A percentile compares a stretch with the other conserved stretches of the same genome.
Evolutionary conservation across 2,888 invertebrate genomes (phyloP).

Genomic region (Polydrusus pterygomalis): DNA sequence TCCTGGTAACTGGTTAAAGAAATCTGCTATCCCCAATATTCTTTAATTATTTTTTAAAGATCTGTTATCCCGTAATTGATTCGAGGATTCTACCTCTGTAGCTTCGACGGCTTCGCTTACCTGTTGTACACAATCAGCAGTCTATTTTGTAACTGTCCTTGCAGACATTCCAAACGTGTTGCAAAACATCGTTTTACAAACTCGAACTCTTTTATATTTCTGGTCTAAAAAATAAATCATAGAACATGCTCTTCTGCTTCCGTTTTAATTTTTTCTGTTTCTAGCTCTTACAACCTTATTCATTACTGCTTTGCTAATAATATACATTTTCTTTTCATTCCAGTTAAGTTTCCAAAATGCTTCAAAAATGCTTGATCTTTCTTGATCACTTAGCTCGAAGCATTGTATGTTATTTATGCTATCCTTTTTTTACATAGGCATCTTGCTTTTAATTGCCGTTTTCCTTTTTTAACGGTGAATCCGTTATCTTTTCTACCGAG

Average conservation of each 20-base stretch:
- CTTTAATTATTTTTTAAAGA: too few relatives aligned
- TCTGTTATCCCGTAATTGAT: too few relatives aligned
- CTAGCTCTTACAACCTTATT: neutral
- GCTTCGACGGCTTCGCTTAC: too few relatives aligned
- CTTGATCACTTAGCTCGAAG: neutral
- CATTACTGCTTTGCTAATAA: neutral
- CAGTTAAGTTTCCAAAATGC: slow-evolving; percentile 6
- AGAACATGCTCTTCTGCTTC: neutral
- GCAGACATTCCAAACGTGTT: slow-evolving; percentile 40
- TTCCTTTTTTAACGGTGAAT: neutral
- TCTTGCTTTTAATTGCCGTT: neutral
- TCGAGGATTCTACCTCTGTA: too few relatives aligned
- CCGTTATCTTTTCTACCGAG: neutral
- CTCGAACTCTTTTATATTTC: slow-evolving; percentile 17
- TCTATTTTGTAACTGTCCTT: too few relatives aligned
- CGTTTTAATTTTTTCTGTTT: slow-evolving; percentile 6
- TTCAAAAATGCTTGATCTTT: slow-evolving; percentile 45
- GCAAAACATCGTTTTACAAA: slow-evolving; percentile 38
- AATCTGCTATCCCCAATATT: too few relatives aligned
- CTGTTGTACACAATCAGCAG: too few relatives aligned
- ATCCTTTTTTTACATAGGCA: neutral
- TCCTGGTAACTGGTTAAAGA: too few relatives aligned
- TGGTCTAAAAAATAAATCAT: slow-evolving; percentile 2
- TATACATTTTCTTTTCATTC: slow-evolving; percentile 7
- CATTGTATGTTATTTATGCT: neutral